These are phyloP conservation scores for Excalfactoria chinensis DNA, from an alignment of 2,113 vertebrate species.

Conservation along the genomic window DNA sequence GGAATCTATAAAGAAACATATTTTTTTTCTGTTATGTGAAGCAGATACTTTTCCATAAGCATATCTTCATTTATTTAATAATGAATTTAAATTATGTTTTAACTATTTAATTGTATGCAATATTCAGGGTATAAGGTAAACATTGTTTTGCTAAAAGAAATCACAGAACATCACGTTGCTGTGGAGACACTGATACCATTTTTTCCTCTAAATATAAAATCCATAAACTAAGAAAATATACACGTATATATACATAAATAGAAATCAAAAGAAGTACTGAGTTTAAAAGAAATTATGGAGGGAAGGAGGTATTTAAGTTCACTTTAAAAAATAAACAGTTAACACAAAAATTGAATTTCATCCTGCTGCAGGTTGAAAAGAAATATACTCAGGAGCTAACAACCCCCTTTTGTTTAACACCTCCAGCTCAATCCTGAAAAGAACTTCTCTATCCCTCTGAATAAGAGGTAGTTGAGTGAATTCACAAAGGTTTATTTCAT, in stretches of 20 bases:
- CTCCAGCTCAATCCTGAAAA: constrained; percentile 25
- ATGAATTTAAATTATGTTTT: constrained; percentile 48
- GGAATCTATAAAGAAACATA: background rate
- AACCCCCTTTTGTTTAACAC: constrained; percentile 37
- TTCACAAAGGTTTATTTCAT: constrained; percentile 23
- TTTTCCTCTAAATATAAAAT: constrained; percentile 43
- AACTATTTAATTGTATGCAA: constrained; percentile 35
- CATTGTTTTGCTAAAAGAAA: constrained; percentile 53
- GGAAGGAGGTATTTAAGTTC: constrained; percentile 58
- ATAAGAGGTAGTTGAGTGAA: background rate
- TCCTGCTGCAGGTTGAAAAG: constrained; percentile 52
- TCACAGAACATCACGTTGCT: constrained; percentile 52
- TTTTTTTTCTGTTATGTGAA: constrained; percentile 1
- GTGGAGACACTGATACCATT: constrained; percentile 24
- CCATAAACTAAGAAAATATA: constrained; percentile 63
- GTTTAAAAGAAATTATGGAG: constrained; percentile 55
- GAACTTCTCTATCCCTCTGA: constrained; percentile 15
- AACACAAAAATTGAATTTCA: constrained; percentile 61
- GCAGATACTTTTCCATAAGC: constrained; percentile 46
- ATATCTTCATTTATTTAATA: constrained; percentile 50
- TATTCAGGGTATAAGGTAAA: constrained; percentile 40
- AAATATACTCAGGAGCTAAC: constrained; percentile 39
- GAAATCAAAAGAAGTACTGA: constrained; percentile 60
- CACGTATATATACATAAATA: background rate
- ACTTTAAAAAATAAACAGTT: constrained; percentile 55